phyloP scores from a whole-genome alignment of 1,140 invertebrate species.

The Cotesia vestalis region DNA sequence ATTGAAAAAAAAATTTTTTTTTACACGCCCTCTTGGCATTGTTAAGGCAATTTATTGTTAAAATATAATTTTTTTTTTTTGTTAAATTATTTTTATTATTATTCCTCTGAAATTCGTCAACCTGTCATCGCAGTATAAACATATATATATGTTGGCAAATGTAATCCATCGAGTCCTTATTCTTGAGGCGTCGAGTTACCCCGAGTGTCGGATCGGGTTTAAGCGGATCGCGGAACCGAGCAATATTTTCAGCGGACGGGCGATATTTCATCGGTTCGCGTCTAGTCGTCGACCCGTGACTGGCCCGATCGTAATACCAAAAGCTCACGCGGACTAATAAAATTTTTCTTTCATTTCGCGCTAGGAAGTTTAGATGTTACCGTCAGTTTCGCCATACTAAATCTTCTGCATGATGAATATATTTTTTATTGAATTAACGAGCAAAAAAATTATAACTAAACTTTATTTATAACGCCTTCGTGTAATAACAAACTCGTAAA shows the following conservation, averaged over 20 bases:
- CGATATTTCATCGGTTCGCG: conserved; percentile 41
- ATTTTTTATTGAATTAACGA: conserved; percentile 11
- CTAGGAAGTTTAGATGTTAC: conserved; percentile 24
- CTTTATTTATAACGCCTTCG: neutral
- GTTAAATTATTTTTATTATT: too few species aligned
- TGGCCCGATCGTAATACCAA: conserved; percentile 37
- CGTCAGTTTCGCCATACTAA: conserved; percentile 8
- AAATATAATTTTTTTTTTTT: too few species aligned
- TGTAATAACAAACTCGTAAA: too few species aligned
- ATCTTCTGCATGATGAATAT: neutral
- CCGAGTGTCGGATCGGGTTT: conserved; percentile 30
- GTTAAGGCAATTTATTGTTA: too few species aligned
- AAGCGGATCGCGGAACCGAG: conserved; percentile 39
- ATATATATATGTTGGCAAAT: neutral
- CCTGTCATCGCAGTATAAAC: neutral
- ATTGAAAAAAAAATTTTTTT: too few species aligned
- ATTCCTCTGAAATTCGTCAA: conserved; percentile 1
- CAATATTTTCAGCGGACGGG: conserved; percentile 46
- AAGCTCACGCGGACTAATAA: conserved; percentile 27
- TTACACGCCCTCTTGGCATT: too few species aligned
- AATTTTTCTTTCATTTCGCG: conserved; percentile 16
- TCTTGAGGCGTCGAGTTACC: conserved; percentile 29
- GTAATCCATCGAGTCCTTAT: conserved; percentile 25
- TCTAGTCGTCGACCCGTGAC: conserved; percentile 36
- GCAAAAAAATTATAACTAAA: neutral